phyloP scores from a whole-genome alignment of 2,797 vertebrate genomes.

The Helostoma temminkii region DNA sequence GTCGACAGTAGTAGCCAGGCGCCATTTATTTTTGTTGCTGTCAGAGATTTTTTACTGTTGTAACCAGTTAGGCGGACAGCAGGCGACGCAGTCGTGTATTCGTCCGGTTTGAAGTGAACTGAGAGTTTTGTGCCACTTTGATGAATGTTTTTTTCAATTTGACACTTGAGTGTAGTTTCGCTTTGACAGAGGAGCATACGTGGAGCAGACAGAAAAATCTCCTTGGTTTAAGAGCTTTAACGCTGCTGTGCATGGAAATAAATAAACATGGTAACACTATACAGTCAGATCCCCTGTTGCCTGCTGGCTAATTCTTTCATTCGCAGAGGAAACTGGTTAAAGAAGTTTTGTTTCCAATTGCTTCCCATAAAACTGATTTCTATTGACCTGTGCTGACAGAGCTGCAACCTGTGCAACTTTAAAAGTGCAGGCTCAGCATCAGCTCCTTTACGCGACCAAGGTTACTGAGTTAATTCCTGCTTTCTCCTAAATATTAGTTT shows the following conservation, averaged over 20 bases:
- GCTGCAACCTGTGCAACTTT: constrained; percentile 20
- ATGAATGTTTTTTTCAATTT: constrained; percentile 7
- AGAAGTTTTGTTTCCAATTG: constrained; percentile 40
- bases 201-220: constrained; percentile 31
- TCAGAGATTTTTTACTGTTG: constrained; percentile 79
- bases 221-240: constrained; percentile 14
- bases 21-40: constrained; percentile 92
- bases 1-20: constrained; percentile 79
- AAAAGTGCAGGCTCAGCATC: constrained; percentile 62
- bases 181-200: constrained; percentile 30
- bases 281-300: constrained; percentile 17
- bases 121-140: constrained; percentile 36
- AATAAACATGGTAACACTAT: constrained; percentile 19
- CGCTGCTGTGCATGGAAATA: constrained; percentile 12
- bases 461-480: constrained; percentile 33
- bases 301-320: constrained; percentile 18
- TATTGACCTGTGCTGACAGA: constrained; percentile 66
- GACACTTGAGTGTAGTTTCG: constrained; percentile 7
- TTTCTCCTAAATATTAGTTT: constrained; percentile 44
- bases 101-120: constrained; percentile 41
- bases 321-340: constrained; percentile 49
- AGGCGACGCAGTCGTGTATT: constrained; percentile 26
- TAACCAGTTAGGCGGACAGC: constrained; percentile 38
- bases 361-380: constrained; percentile 49
- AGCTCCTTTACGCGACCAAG: constrained; percentile 1